phyloP scores from a whole-genome alignment of 2,888 invertebrate genomes.

The Orthosia gothica region DNA sequence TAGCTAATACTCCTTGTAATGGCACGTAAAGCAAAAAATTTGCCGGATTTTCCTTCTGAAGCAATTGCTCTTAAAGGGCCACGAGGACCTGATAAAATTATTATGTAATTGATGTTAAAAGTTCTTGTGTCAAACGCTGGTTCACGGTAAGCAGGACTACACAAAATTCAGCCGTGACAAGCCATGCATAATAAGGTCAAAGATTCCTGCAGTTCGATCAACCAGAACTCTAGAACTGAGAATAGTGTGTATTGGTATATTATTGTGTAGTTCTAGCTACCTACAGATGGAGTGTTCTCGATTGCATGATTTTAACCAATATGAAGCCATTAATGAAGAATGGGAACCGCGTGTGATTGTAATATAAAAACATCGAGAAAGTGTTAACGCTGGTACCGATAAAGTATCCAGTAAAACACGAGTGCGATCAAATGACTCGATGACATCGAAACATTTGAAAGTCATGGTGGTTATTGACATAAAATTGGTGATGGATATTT shows the following conservation, averaged over 20 bases:
- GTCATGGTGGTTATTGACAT: slow-evolving; percentile 55
- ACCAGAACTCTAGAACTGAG: slow-evolving; percentile 44
- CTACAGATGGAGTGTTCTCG: slow-evolving; percentile 17
- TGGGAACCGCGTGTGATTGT: slow-evolving; percentile 37
- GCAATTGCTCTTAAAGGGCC: not conserved
- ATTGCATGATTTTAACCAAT: slow-evolving; percentile 47
- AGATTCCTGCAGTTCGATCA: slow-evolving; percentile 36
- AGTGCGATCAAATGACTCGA: slow-evolving; percentile 34
- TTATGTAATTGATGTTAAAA: no score
- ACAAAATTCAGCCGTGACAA: slow-evolving; percentile 35
- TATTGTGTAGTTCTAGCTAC: not conserved
- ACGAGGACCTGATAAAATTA: no score
- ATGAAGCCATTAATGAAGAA: slow-evolving; percentile 50
- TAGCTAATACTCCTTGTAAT: no score
- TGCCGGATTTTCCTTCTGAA: not conserved
- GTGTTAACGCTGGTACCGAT: slow-evolving; percentile 25
- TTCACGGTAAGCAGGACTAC: slow-evolving; percentile 24
- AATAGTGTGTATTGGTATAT: slow-evolving; percentile 9
- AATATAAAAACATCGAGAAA: slow-evolving; percentile 47
- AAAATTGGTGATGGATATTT: slow-evolving; percentile 59
- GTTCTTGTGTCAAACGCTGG: not conserved
- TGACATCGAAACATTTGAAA: slow-evolving; percentile 58
- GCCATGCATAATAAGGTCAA: slow-evolving; percentile 47
- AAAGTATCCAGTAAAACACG: slow-evolving; percentile 33
- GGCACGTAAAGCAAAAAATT: not conserved